These are phyloP conservation scores for Trachops cirrhosus DNA, from an alignment of 2,797 vertebrate genomes.

Conservation along the genomic window DNA sequence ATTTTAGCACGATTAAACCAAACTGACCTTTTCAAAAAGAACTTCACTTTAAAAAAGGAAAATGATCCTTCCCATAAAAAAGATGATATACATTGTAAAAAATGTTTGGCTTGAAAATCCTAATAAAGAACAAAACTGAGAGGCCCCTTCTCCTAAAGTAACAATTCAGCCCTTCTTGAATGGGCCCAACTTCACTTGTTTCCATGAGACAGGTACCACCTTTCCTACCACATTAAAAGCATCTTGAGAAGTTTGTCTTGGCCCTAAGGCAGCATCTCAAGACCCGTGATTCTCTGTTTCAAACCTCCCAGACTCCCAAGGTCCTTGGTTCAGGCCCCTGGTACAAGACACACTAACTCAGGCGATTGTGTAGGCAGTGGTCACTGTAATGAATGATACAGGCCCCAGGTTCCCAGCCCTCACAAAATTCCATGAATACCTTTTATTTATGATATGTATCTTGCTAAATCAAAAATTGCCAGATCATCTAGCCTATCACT, in stretches of 20 bases:
- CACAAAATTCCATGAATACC: background rate
- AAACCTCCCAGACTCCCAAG: background rate
- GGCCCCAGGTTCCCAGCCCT: background rate
- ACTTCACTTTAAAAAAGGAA: background rate
- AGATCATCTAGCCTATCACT: background rate
- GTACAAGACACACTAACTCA: background rate
- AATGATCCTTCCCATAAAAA: background rate
- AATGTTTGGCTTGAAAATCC: background rate
- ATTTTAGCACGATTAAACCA: background rate
- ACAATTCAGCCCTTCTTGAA: background rate
- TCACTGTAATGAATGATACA: background rate
- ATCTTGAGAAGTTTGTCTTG: background rate
- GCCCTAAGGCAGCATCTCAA: background rate
- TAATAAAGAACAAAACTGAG: background rate
- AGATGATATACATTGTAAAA: background rate
- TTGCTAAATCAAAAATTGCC: background rate
- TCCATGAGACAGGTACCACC: background rate
- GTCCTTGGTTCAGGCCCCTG: background rate
- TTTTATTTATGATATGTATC: background rate
- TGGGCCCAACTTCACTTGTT: background rate
- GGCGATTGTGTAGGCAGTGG: background rate
- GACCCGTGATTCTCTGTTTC: background rate
- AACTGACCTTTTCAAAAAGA: background rate
- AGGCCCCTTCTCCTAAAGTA: background rate
- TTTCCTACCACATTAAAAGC: background rate